phyloP scores from a whole-genome alignment of 2,888 invertebrate genomes.

The Fabriciana adippe region DNA sequence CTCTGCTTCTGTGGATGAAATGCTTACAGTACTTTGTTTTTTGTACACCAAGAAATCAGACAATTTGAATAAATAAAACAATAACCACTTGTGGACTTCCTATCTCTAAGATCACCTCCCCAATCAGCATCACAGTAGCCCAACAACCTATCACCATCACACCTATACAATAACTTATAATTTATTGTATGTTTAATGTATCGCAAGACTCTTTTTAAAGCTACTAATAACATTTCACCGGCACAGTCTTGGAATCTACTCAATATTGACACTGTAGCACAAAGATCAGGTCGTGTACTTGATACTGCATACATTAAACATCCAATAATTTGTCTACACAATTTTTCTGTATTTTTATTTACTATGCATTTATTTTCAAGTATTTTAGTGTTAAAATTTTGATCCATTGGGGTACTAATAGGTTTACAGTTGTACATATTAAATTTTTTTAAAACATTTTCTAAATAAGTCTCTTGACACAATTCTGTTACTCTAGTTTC shows the following conservation, averaged over 20 bases:
- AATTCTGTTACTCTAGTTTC: slow-evolving; percentile 37
- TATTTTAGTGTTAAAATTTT: slow-evolving; percentile 37
- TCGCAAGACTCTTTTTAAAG: slow-evolving; percentile 23
- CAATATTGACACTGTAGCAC: slow-evolving; percentile 33
- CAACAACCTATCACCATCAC: slow-evolving; percentile 10
- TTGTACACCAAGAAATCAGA: slow-evolving; percentile 43
- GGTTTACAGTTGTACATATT: slow-evolving; percentile 40
- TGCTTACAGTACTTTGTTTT: too few relatives aligned
- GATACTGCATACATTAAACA: slow-evolving; percentile 38
- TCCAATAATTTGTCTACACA: slow-evolving; percentile 40
- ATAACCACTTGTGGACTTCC: slow-evolving; percentile 40
- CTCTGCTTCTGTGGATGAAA: too few relatives aligned
- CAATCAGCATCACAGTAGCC: slow-evolving; percentile 33
- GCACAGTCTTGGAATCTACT: slow-evolving; percentile 36
- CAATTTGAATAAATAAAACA: slow-evolving; percentile 42
- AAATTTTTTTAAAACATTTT: slow-evolving; percentile 37
- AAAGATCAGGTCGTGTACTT: slow-evolving; percentile 41
- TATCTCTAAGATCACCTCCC: slow-evolving; percentile 27
- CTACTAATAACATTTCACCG: slow-evolving; percentile 24
- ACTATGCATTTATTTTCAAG: slow-evolving; percentile 17
- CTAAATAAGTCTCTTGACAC: slow-evolving; percentile 32
- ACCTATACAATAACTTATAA: slow-evolving; percentile 26
- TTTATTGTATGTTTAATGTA: slow-evolving; percentile 2
- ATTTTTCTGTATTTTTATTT: slow-evolving; percentile 35
- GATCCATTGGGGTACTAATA: slow-evolving; percentile 37